Conservation (phyloP, 2,888 invertebrate genomes). For the Chloromyia formosa region DNA sequence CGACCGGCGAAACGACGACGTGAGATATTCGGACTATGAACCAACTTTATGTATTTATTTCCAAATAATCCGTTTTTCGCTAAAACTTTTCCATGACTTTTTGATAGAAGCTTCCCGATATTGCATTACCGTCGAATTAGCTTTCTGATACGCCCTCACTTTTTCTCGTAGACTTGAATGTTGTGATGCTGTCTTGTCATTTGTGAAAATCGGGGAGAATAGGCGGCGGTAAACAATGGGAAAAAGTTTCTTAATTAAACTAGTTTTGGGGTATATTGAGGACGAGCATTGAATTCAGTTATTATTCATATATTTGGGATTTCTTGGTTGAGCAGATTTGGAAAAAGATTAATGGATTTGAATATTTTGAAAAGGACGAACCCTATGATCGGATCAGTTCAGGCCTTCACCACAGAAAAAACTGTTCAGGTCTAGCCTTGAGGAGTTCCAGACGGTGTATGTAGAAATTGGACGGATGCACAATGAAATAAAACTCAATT, state of each 20-base stretch:
- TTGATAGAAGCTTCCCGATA: slow-evolving; percentile 42
- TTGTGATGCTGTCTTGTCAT: background rate
- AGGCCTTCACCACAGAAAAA: no score
- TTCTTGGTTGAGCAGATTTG: no score
- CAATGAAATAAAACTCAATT: no score
- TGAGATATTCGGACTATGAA: slow-evolving; percentile 28
- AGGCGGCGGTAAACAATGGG: background rate
- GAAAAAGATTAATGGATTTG: no score
- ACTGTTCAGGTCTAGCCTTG: no score
- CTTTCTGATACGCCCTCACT: slow-evolving; percentile 17
- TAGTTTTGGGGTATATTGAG: slow-evolving; percentile 12
- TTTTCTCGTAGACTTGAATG: background rate
- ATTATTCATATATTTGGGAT: no score
- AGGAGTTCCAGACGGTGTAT: no score
- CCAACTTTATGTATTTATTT: slow-evolving; percentile 33
- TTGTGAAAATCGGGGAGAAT: background rate
- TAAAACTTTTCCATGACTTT: slow-evolving; percentile 36
- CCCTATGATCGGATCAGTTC: no score
- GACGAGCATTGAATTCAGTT: slow-evolving; percentile 34
- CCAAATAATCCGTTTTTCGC: slow-evolving; percentile 41
- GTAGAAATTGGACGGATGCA: no score
- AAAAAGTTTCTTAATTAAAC: slow-evolving; percentile 37
- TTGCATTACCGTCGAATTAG: slow-evolving; percentile 41
- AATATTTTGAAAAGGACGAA: no score
- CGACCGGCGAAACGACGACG: background rate